Evolutionary conservation across 1,140 invertebrate genomes (phyloP), one percentile per base, ranked within the genome.

Genomic region (Arion vulgaris): DNA sequence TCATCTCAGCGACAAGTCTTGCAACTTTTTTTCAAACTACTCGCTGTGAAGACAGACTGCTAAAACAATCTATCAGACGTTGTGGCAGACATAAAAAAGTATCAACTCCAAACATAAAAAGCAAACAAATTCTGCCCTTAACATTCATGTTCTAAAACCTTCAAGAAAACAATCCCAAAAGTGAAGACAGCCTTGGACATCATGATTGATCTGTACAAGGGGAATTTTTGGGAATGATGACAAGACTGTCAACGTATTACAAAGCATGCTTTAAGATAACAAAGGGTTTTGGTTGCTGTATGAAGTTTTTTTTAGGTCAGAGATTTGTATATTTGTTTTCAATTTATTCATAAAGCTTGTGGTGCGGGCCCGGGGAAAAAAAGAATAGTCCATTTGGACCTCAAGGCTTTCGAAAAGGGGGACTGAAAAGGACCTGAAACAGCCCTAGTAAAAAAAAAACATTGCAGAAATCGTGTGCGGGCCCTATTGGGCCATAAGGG

Each of bases 171-270:
- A 94, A 93, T 95, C 0, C 95, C 95, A 91, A 97, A 97, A 51
- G 96, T 96, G 1, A 99, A 99, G 93, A 96, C 98, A 94, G 97
- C 98, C 0, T 93, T 98, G 38, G 96, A 98, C 91, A 97, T 99
- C 78, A 97, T 99, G 95, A 96, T 99, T 86, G 97, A 99, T 85
- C 93, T 99, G 38, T 99, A 99, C 92, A 95, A 96, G 76, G 98
- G 98, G 92, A 97, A 98, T 92, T 95, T 99, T 69, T 99, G 98
- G 98, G n/a, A 98, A 98, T 91, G 98, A 99, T 93, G 93, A 95
- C 2, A 99, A 99, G 93, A 99, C 98, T 41, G 98, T 99, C 0
- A 99, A 99, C 93, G 97, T 98, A 97, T 99, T 87, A 95, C n/a
- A n/a, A 95, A 57, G 97, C 97, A 66, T 98, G 97, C 91, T 97